Base-by-base conservation (phyloP, 30 jellyfish, hydroid and myxozoan species). In the Hydractinia echinata region DNA sequence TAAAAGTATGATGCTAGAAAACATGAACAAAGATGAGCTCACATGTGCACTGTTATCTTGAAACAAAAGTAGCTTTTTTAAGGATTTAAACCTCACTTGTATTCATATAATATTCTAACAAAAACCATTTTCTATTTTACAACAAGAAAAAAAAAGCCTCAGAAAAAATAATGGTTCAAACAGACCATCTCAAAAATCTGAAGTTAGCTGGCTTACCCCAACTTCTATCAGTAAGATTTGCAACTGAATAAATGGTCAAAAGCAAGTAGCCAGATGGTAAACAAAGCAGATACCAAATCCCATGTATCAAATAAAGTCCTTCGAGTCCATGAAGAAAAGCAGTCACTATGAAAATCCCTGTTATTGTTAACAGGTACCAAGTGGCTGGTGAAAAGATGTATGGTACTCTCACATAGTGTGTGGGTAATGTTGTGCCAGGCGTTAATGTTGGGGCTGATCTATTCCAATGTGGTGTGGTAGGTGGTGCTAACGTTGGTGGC, bases 241-340 rank as follows among this genome's bases (percentile, higher is more conserved):
- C 96, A 78, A 86, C 98, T 10, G 98, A 92, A 72, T 84, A 92
- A 13, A 92, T 92, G 54, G 96, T 92, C 51, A 92, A 92, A 18
- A 92, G 86, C 76, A 92, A 81, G 71, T 92, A 92, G 16, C 98
- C 98, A 20, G 98, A 92, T 4, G 98, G 98, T 55, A 92, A 82
- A 80, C 98, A 92, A 5, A 92, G 87, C 79, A 92, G 53, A 56
- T 92, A 92, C 95, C 95, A 86, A 13, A 92, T 9, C 0, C 98
- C 98, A 92, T 92, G 98, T 39, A 92, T 67, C 72, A 92, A 71
- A 18, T 83, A 76, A 77, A 81, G 19, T 76, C 81, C 84, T 71
- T 92, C 98, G 53, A 84, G 83, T 67, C 98, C 98, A 87, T 92
- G 98, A 49, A 92, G 79, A 74, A 92, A 16, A 54, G 96, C 96